These are phyloP conservation scores for Lepetodrilus schrolli DNA, from an alignment of 2,888 invertebrate genomes.

Conservation along the genomic window DNA sequence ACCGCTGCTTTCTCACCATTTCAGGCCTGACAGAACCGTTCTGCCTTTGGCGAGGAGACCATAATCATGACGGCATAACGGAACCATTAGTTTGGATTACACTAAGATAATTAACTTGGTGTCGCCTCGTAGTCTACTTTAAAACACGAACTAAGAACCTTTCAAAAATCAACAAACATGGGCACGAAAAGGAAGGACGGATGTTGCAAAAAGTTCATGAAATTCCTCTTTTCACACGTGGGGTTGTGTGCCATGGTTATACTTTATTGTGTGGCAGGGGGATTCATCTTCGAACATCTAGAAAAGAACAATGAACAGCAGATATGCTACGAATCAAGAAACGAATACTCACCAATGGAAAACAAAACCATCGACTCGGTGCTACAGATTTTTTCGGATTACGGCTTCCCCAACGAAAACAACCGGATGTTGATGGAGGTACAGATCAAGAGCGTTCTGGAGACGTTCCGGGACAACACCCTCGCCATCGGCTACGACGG, in stretches of 20 bases:
- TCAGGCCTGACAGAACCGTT: not conserved
- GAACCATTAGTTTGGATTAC: not conserved
- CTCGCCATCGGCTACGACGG: constrained; percentile 72
- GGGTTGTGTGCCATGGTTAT: constrained; percentile 73
- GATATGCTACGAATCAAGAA: constrained; percentile 67
- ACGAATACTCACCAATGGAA: constrained; percentile 68
- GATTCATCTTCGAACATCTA: constrained; percentile 74
- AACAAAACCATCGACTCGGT: constrained; percentile 63
- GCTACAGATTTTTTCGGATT: constrained; percentile 59
- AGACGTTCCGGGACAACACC: constrained; percentile 69
- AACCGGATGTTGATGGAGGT: constrained; percentile 63
- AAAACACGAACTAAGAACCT: not conserved
- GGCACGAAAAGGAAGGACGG: constrained; percentile 42
- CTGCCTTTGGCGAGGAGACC: not conserved
- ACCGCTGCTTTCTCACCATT: not conserved
- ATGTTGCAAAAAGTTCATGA: constrained; percentile 68
- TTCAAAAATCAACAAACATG: constrained; percentile 19
- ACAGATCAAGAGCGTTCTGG: constrained; percentile 62
- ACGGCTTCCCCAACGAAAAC: constrained; percentile 50
- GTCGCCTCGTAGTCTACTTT: too few relatives aligned
- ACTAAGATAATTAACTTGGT: too few relatives aligned
- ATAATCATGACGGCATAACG: not conserved
- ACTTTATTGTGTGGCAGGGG: constrained; percentile 73
- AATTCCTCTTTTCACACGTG: constrained; percentile 74
- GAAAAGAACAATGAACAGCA: constrained; percentile 74